phyloP scores from a whole-genome alignment of 2,888 invertebrate species.

The Himalopsyche tibetana region DNA sequence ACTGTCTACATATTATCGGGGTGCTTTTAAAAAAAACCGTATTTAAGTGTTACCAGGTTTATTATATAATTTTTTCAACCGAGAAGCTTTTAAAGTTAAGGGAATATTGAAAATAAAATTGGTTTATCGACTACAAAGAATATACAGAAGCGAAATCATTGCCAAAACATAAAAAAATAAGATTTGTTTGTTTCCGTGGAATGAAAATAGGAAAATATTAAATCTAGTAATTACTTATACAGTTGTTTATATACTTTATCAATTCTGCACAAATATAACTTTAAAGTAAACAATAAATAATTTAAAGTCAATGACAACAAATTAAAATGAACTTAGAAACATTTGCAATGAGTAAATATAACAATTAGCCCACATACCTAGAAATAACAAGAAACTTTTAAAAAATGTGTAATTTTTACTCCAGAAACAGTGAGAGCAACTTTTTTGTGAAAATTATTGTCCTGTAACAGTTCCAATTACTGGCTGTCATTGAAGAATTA shows the following conservation, averaged over 20 bases:
- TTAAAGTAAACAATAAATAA: conserved; percentile 57
- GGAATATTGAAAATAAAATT: conserved; percentile 1
- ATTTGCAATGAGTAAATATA: conserved; percentile 50
- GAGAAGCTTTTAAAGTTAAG: neutral
- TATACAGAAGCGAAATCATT: conserved; percentile 27
- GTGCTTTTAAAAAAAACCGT: conserved; percentile 26
- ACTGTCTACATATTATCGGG: conserved; percentile 32
- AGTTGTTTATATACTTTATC: conserved; percentile 57
- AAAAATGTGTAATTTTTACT: conserved; percentile 23
- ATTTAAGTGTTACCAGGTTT: conserved; percentile 25
- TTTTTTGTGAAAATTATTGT: conserved; percentile 3
- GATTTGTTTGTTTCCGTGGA: neutral
- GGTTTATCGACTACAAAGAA: conserved; percentile 15
- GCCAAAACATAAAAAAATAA: conserved; percentile 20
- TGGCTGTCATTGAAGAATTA: too few relatives aligned
- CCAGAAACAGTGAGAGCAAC: neutral
- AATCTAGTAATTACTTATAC: conserved; percentile 54
- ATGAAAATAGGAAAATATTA: neutral
- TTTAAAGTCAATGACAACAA: conserved; percentile 45
- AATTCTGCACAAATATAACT: conserved; percentile 61
- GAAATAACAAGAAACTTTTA: conserved; percentile 55
- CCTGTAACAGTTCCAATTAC: too few relatives aligned
- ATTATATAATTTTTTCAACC: neutral
- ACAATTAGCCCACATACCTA: conserved; percentile 59
- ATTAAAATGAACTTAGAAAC: conserved; percentile 51